phyloP scores from a whole-genome alignment of 2,888 invertebrate species.

The Melieria crassipennis region DNA sequence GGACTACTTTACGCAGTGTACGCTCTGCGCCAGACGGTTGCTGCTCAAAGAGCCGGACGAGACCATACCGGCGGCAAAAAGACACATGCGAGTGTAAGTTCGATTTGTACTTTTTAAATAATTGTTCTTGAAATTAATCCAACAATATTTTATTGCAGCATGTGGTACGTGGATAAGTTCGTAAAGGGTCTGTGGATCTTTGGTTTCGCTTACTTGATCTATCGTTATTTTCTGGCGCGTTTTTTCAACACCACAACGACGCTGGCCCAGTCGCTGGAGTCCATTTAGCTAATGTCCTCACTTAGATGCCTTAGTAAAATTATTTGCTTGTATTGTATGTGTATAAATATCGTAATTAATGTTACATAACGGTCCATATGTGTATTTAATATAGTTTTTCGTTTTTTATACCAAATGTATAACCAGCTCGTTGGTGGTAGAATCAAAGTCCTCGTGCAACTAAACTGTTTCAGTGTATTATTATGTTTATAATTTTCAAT shows the following conservation, averaged over 20 bases:
- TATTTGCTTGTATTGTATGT: constrained; percentile 8
- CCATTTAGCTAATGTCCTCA: constrained; percentile 29
- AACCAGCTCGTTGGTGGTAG: neutral
- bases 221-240: constrained; percentile 53
- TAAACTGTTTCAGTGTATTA: too few relatives aligned
- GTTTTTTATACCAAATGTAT: constrained; percentile 14
- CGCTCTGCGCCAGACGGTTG: constrained; percentile 80
- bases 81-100: constrained; percentile 82
- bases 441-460: too few relatives aligned
- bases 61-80: constrained; percentile 79
- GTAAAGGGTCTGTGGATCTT: constrained; percentile 75
- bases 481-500: too few relatives aligned
- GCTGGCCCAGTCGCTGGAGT: constrained; percentile 38
- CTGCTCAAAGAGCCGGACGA: constrained; percentile 86
- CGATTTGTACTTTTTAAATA: neutral
- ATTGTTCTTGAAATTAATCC: neutral
- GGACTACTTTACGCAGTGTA: constrained; percentile 85
- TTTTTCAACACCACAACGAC: constrained; percentile 39
- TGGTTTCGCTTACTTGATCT: constrained; percentile 69
- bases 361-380: too few relatives aligned
- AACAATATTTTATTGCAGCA: constrained; percentile 70
- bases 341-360: neutral
- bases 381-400: neutral
- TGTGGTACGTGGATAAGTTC: constrained; percentile 85
- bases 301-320: neutral